These are phyloP conservation scores for Lycaon pictus DNA, from an alignment of 2,113 vertebrate genomes.

Conservation along the genomic window DNA sequence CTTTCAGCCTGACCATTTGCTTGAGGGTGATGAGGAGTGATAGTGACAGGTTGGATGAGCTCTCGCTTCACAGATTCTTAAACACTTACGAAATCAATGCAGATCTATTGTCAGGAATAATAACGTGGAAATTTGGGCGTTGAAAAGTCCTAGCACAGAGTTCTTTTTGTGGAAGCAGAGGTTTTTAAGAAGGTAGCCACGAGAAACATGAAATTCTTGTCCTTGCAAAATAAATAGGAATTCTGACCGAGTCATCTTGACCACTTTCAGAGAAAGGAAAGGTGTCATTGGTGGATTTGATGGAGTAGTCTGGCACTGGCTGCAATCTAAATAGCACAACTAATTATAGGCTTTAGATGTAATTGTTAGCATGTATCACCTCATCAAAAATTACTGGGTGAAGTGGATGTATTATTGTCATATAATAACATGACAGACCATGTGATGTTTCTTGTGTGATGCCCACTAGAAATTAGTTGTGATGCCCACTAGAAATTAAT, in stretches of 20 bases:
- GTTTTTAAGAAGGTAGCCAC: background rate
- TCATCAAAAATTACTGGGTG: background rate
- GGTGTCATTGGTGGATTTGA: background rate
- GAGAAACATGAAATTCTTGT: background rate
- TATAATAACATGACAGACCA: background rate
- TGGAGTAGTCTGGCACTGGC: background rate
- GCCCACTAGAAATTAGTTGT: background rate
- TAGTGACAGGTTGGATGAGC: constrained; percentile 30
- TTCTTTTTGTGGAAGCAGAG: background rate
- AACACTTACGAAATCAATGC: constrained; percentile 41
- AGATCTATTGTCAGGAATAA: constrained; percentile 53
- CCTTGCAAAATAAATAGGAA: background rate
- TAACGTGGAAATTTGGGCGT: background rate
- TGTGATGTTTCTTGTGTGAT: background rate
- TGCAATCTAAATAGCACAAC: background rate
- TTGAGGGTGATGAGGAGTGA: constrained; percentile 37
- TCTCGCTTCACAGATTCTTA: constrained; percentile 55
- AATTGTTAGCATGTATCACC: background rate
- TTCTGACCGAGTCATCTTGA: background rate
- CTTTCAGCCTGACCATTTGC: constrained; percentile 42
- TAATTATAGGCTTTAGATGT: background rate
- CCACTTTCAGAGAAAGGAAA: background rate
- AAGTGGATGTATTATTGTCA: background rate
- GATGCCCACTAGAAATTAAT: background rate
- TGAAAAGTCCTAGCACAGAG: background rate